A percentile compares a stretch with the other conserved stretches of the same genome.
Conservation (phyloP, 2,888 invertebrate genomes). For the Conomelus anceps region DNA sequence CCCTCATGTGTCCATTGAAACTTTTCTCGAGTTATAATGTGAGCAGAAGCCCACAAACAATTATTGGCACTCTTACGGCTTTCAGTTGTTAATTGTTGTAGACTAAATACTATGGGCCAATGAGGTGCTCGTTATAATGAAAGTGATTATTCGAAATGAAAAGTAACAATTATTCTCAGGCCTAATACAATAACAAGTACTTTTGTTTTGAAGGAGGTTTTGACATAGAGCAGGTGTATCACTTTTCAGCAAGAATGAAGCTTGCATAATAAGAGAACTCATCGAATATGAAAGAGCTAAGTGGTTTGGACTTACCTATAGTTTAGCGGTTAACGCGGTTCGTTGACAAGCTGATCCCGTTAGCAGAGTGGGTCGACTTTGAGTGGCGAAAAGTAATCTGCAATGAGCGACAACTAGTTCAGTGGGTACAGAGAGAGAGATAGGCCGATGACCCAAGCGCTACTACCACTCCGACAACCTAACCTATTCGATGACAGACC, state of each 20-base stretch:
- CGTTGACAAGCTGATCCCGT: not conserved
- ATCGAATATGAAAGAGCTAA: not conserved
- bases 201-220: too few species aligned
- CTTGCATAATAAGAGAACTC: not conserved
- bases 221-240: not conserved
- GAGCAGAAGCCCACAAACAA: too few species aligned
- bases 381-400: not conserved
- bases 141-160: too few species aligned
- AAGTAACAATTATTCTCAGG: too few species aligned
- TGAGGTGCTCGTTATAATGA: too few species aligned
- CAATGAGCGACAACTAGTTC: not conserved
- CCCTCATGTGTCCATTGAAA: too few species aligned
- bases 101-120: too few species aligned
- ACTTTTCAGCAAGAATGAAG: not conserved
- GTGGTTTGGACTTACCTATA: not conserved
- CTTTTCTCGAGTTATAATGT: too few species aligned
- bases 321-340: not conserved
- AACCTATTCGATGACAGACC: not conserved
- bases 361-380: not conserved
- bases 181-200: not conserved
- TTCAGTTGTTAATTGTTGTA: too few species aligned
- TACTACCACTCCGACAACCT: not conserved
- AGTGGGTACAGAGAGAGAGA: not conserved
- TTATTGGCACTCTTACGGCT: too few species aligned
- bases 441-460: not conserved